These are phyloP conservation scores for Coluber constrictor DNA, from an alignment of 2,797 vertebrate genomes.

Conservation along the genomic window DNA sequence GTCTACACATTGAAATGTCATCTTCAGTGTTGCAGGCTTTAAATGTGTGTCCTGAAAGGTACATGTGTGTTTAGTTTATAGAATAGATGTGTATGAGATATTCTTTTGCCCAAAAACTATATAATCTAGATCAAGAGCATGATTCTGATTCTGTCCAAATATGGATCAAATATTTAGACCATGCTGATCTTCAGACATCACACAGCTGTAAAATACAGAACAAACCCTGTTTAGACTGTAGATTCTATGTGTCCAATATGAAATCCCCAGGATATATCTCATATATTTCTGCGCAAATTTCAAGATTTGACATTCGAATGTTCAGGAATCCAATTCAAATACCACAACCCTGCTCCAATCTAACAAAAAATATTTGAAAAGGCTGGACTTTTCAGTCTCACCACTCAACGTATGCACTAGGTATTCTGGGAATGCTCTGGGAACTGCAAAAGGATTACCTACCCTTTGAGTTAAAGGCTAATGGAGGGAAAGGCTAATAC, in stretches of 20 bases:
- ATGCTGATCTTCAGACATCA: background rate
- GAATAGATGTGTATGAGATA: background rate
- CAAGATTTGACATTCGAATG: background rate
- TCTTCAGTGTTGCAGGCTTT: background rate
- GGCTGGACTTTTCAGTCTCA: background rate
- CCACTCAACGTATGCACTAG: background rate
- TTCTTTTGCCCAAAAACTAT: background rate
- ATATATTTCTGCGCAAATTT: background rate
- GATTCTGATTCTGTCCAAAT: background rate
- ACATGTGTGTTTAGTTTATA: background rate
- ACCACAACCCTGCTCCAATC: background rate
- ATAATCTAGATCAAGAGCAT: background rate
- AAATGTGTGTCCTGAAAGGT: background rate
- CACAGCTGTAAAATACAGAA: background rate
- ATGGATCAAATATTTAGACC: background rate
- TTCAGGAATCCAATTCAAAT: background rate
- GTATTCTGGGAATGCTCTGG: background rate
- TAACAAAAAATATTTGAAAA: background rate
- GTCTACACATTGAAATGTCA: background rate
- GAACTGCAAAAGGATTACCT: background rate
- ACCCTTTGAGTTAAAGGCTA: background rate
- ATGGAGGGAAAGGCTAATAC: background rate
- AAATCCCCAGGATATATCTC: background rate
- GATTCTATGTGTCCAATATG: background rate
- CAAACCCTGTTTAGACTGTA: background rate